Evolutionary conservation across 2,113 vertebrate species (phyloP).

Genomic region (Actenoides hombroni): DNA sequence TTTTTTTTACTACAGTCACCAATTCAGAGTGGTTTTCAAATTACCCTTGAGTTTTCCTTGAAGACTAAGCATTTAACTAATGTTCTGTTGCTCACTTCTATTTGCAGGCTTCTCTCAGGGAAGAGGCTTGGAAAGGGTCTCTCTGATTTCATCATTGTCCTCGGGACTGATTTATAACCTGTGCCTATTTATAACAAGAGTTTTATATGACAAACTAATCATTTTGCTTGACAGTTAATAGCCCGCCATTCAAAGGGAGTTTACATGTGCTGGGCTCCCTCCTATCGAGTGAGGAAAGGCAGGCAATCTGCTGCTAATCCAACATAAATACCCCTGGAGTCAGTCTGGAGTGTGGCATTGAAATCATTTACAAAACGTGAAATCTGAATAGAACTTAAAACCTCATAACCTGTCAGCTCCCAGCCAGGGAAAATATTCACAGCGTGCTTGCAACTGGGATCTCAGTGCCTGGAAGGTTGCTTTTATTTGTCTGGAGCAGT

Average conservation of each 20-base stretch:
- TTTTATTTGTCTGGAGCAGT: neutral
- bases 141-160: neutral
- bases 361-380: constrained; percentile 26
- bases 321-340: constrained; percentile 64
- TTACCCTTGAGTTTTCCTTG: neutral
- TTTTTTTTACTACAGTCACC: neutral
- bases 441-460: neutral
- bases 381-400: constrained; percentile 16
- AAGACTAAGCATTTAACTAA: neutral
- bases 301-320: constrained; percentile 45
- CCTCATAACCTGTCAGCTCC: constrained; percentile 12
- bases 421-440: constrained; percentile 19
- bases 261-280: neutral
- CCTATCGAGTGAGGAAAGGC: neutral
- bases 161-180: neutral
- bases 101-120: neutral
- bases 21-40: neutral
- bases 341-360: constrained; percentile 54
- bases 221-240: neutral
- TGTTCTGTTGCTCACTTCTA: neutral
- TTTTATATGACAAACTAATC: neutral
- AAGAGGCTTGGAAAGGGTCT: neutral
- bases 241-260: neutral
- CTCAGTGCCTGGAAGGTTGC: neutral
- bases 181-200: neutral